Conservation (phyloP, 2,888 invertebrate species). For the Hydroisotoma schaefferi region DNA sequence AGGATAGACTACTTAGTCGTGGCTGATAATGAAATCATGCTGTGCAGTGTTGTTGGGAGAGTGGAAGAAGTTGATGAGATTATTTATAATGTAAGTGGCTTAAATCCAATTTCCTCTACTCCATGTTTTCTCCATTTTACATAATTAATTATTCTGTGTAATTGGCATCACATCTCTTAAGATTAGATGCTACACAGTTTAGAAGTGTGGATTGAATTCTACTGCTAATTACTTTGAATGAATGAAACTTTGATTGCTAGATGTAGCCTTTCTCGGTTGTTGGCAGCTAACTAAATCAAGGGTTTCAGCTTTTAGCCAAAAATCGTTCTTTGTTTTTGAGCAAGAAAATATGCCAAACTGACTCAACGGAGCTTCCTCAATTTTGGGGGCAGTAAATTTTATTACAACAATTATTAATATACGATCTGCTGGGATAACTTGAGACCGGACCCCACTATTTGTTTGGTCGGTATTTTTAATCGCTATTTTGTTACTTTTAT, state of each 20-base stretch:
- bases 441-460: constrained; percentile 22
- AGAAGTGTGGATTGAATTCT: no score
- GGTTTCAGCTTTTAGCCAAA: no score
- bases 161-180: constrained; percentile 28
- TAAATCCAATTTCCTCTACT: constrained; percentile 34
- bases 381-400: constrained; percentile 60
- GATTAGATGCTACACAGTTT: no score
- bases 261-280: no score
- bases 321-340: no score
- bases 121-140: constrained; percentile 29
- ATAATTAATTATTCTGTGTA: constrained; percentile 42
- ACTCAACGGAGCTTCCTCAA: no score
- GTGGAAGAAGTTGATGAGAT: constrained; percentile 33
- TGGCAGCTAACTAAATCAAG: no score
- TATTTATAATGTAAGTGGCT: constrained; percentile 41
- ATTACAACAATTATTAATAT: constrained; percentile 11
- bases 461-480: constrained; percentile 23
- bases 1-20: no score
- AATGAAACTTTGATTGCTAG: no score
- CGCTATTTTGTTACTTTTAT: constrained; percentile 6
- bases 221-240: no score
- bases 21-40: constrained; percentile 10
- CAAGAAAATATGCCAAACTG: no score
- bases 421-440: not conserved
- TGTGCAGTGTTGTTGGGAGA: not conserved